Evolutionary conservation across 1,140 invertebrate species (phyloP), one percentile per base, ranked within the genome.

Genomic region (Melipona quadrifasciata): DNA sequence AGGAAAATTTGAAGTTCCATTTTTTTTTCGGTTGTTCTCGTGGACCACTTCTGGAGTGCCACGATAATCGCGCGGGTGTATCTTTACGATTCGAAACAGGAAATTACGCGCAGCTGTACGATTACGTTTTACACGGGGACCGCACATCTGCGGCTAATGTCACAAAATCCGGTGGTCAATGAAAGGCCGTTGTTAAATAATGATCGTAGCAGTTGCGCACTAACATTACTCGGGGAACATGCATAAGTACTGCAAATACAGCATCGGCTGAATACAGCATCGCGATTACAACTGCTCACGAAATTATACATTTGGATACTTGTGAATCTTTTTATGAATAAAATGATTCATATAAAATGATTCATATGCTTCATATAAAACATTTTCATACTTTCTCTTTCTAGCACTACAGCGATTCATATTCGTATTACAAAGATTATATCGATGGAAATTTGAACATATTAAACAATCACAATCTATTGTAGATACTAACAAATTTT

Each of bases 161-260:
- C 67, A 68, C 74, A 61, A 78, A 78, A 71, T 78, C n/a, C 55
- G 19, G 5, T 34, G 82, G 53, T 51, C 53, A 24, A 51, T 78
- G 65, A 55, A 70, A 77, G 12, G 6, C 81, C 65, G 34, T 83
- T 75, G 78, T 83, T 78, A 83, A 76, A 77, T 70, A 83, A 83
- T 24, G 19, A 16, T 21, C 34, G 53, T 19, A 57, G 2, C 53
- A 11, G 19, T 77, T 27, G 19, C 2, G n/a, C 19, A 2, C 27
- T n/a, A 78, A 31, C 31, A 27, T 27, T 19, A 14, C 72, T 2
- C 5, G 8, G 11, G 8, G 11, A 21, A 16, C 81, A 27, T 57
- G 58, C 21, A 34, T 12, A 61, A 61, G 39, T n/a, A 34, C 8
- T 27, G 34, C 53, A 78, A 82, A 82, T 67, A 61, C 14, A 24